Evolutionary conservation across 2,797 vertebrate species (phyloP), one percentile per base, ranked within the genome.

Genomic region (Lophius americanus): DNA sequence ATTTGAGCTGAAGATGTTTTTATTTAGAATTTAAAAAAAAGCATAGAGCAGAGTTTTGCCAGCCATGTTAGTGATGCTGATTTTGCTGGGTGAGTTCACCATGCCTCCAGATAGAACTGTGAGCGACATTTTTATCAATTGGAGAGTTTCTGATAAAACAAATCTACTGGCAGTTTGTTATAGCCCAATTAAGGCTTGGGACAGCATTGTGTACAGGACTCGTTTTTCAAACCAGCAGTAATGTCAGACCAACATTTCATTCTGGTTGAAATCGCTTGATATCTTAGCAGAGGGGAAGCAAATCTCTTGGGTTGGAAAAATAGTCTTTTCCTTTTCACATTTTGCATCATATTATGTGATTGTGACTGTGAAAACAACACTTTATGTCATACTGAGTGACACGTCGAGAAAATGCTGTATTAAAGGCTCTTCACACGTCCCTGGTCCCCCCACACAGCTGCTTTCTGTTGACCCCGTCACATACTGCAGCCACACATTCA

Each of bases 1-100:
- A 70, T 85, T 84, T 86, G 75, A 84, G 80, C 78, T 78, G 68
- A 83, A 79, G 76, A 79, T 2, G 41, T 74, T 60, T 81, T 78
- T 70, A 78, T 82, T 73, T 23, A 41, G 39, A 14, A 23, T 44
- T 60, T 69, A 52, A 70, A 56, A 54, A 54, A 42, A 10, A 59
- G 1, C 2, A 10, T 32, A 38, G 64, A 72, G 76, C 64, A 75
- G 62, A 75, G 70, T 78, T 81, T 73, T 74, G 78, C 71, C 79
- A 79, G 70, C 64, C 65, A 59, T 73, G 78, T 70, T 71, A 76
- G 67, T 78, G 81, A 81, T 59, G 70, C 78, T 67, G 83, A 70
- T 74, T 79, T 76, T 76, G 76, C 76, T 32, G 75, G 68, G 59
- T 70, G 76, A 78, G 89, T 88, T 84, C 33, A 68, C 81, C 68